Evolutionary conservation across 2,888 invertebrate species (phyloP).

Genomic region (Lasioglossum lativentre): DNA sequence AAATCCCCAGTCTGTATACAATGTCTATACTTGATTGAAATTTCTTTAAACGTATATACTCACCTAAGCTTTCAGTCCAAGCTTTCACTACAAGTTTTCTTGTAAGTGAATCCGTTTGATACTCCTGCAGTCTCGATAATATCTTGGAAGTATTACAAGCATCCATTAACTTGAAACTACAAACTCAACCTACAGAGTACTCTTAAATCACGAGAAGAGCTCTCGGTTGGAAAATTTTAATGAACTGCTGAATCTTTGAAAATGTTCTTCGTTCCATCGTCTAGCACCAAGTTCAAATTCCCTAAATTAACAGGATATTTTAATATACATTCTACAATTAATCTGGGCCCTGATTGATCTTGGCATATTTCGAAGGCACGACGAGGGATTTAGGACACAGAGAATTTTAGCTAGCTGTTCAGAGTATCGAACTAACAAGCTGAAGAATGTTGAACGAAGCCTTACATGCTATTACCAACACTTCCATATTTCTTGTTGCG

Average conservation of each 20-base stretch:
- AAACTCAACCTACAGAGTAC: too few relatives aligned
- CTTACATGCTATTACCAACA: slow-evolving; percentile 1
- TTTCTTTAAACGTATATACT: too few relatives aligned
- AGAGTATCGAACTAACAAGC: slow-evolving; percentile 3
- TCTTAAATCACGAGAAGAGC: not conserved
- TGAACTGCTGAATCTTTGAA: not conserved
- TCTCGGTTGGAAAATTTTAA: not conserved
- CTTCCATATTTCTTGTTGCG: slow-evolving; percentile 10
- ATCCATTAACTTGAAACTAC: too few relatives aligned
- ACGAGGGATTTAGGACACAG: not conserved
- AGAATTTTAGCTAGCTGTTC: not conserved
- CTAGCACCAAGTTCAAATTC: not conserved
- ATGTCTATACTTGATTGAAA: too few relatives aligned
- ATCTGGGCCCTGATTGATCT: not conserved
- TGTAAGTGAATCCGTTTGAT: too few relatives aligned
- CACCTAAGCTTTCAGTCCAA: too few relatives aligned
- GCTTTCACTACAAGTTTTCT: too few relatives aligned
- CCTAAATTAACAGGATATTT: not conserved
- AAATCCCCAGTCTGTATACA: too few relatives aligned
- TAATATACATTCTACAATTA: not conserved
- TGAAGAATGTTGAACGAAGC: slow-evolving; percentile 11
- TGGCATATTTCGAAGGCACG: not conserved
- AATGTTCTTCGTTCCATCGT: not conserved
- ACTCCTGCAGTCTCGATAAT: too few relatives aligned
- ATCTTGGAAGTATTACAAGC: too few relatives aligned